These are phyloP conservation scores for Lutjanus erythropterus DNA, from an alignment of 2,113 vertebrate genomes.

Conservation along the genomic window DNA sequence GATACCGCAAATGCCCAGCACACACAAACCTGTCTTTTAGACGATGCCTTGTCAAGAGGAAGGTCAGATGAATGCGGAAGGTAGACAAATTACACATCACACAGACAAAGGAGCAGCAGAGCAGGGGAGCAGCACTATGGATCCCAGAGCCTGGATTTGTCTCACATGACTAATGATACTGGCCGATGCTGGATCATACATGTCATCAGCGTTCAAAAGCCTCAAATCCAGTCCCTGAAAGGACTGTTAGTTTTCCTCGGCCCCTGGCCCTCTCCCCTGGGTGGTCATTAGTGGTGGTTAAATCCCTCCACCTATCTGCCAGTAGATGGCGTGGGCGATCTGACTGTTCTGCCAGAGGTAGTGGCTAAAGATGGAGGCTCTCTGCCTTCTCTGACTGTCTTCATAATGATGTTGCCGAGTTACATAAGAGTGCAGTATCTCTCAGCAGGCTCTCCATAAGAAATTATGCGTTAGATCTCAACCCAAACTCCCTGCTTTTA, in stretches of 20 bases:
- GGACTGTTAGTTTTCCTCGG: slow-evolving; percentile 50
- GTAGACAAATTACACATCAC: slow-evolving; percentile 75
- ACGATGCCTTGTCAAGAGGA: slow-evolving; percentile 65
- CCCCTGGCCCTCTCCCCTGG: slow-evolving; percentile 61
- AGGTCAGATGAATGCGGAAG: slow-evolving; percentile 73
- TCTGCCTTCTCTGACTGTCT: slow-evolving; percentile 63
- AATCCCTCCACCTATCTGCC: slow-evolving; percentile 66
- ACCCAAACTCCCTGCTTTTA: slow-evolving; percentile 67
- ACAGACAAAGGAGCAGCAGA: slow-evolving; percentile 60
- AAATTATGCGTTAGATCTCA: slow-evolving; percentile 79
- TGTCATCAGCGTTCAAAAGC: slow-evolving; percentile 65
- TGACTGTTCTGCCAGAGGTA: slow-evolving; percentile 57
- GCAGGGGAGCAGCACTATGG: slow-evolving; percentile 24
- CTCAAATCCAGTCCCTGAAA: slow-evolving; percentile 61
- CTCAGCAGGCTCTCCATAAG: slow-evolving; percentile 77
- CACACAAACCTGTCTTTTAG: slow-evolving; percentile 68
- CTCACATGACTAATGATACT: slow-evolving; percentile 74
- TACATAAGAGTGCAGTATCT: slow-evolving; percentile 85
- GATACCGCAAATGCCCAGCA: slow-evolving; percentile 50
- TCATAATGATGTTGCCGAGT: slow-evolving; percentile 84
- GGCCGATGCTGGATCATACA: slow-evolving; percentile 66
- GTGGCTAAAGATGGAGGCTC: slow-evolving; percentile 58
- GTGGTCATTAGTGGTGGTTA: slow-evolving; percentile 73
- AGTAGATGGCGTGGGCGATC: slow-evolving; percentile 85
- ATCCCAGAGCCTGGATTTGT: slow-evolving; percentile 63